Evolutionary conservation across 2,113 vertebrate species (phyloP), one percentile per base, ranked within the genome.

Genomic region (Pachyramphus minor): DNA sequence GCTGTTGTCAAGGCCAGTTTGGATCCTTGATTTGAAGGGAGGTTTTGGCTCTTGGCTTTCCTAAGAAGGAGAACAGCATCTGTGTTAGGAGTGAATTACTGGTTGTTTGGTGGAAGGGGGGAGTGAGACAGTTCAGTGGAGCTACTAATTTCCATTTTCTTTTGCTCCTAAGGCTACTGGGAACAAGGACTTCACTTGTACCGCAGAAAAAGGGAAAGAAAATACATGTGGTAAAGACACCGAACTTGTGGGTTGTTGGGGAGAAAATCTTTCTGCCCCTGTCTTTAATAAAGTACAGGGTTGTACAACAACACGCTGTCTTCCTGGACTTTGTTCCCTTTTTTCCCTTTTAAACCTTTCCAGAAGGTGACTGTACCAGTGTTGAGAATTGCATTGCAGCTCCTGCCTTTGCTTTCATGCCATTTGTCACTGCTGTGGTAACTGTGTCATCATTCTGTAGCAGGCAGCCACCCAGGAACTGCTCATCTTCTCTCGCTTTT

Each of bases 261-360:
- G 45, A 27, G 24, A 67, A 68, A 68, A 78, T 86, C 31, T 91
- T 82, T 58, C 20, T 80, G 30, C 75, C 37, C 21, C 23, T 22
- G 8, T 80, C 22, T 90, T 93, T 45, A 74, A 66, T 68, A n/a
- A 87, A 73, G 53, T 37, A 14, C 14, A n/a, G 16, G 42, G 64
- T 30, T 71, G 42, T 42, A 41, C 58, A 52, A 56, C 59, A 87
- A 27, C 6, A 75, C 30, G 6, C 73, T 77, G 25, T 49, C n/a
- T 90, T 84, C 56, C 0, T 1, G 81, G n/a, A 9, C 5, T 18
- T 39, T 2, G 4, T 58, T 2, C 31, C 5, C 18, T 4, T 37
- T 4, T 35, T 33, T 59, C 12, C 12, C 27, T 72, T 31, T n/a
- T 37, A 69, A 18, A 52, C 35, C 55, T 63, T 56, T 63, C n/a